Conservation (phyloP, 1,140 invertebrate genomes). For the Calosoma granatense region DNA sequence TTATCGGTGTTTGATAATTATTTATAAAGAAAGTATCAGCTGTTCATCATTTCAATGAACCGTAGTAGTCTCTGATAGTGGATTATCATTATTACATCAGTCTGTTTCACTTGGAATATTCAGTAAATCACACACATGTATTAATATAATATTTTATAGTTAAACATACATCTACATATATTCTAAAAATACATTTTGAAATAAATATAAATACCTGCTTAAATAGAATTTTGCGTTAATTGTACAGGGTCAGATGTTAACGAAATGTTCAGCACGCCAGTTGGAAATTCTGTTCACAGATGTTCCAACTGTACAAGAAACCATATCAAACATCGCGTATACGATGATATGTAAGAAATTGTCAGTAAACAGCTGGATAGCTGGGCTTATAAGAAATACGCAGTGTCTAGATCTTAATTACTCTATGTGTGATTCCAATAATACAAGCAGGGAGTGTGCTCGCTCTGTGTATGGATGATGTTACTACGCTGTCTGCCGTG, state of each 20-base stretch:
- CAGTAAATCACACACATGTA: too few relatives aligned
- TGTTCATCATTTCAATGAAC: too few relatives aligned
- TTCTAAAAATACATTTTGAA: too few relatives aligned
- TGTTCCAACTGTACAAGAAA: neutral
- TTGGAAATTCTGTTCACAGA: neutral
- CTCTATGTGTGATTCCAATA: conserved; percentile 6
- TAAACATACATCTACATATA: too few relatives aligned
- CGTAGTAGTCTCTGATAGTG: too few relatives aligned
- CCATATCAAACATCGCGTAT: neutral
- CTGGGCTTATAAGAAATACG: neutral
- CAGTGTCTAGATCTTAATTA: conserved; percentile 8
- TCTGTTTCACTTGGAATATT: too few relatives aligned
- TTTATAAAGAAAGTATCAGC: too few relatives aligned
- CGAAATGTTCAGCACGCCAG: conserved; percentile 2
- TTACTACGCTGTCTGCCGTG: too few relatives aligned
- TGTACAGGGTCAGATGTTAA: neutral
- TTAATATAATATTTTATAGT: too few relatives aligned
- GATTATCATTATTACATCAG: too few relatives aligned
- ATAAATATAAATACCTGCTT: neutral
- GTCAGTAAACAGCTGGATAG: neutral
- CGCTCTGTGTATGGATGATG: neutral
- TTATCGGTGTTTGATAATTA: too few relatives aligned
- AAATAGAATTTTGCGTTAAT: neutral
- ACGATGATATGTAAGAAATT: neutral
- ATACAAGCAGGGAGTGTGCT: neutral